Conservation (phyloP, 2,113 vertebrate species). For the Capreolus pygargus region DNA sequence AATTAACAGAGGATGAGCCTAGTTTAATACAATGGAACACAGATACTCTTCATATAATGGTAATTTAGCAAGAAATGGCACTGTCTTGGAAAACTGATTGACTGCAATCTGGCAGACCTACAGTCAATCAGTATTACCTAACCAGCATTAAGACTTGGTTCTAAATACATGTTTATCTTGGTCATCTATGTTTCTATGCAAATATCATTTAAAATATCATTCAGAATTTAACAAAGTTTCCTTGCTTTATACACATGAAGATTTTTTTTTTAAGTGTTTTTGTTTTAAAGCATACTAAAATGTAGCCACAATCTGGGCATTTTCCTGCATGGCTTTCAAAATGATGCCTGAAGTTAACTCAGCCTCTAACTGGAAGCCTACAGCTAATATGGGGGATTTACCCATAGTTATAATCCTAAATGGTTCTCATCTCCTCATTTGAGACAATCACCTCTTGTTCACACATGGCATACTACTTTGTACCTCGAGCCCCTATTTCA, state of each 20-base stretch:
- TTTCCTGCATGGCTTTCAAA: not conserved
- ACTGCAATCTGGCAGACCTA: not conserved
- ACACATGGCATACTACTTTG: not conserved
- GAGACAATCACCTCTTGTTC: not conserved
- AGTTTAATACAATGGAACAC: not conserved
- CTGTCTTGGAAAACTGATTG: not conserved
- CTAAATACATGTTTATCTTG: not conserved
- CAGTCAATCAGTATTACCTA: not conserved
- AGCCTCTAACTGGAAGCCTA: not conserved
- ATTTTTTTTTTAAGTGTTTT: not conserved
- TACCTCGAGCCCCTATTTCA: not conserved
- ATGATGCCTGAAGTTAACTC: not conserved
- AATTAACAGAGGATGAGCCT: not conserved
- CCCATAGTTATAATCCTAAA: not conserved
- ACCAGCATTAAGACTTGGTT: not conserved
- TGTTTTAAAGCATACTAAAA: constrained; percentile 15
- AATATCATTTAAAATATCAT: constrained; percentile 2
- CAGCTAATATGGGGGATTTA: not conserved
- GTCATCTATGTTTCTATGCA: not conserved
- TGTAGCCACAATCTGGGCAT: not conserved
- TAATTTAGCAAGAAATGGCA: not conserved
- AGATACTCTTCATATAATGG: not conserved
- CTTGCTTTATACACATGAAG: constrained; percentile 29
- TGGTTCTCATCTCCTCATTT: not conserved
- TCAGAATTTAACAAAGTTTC: not conserved